Conservation (phyloP, 1,140 invertebrate genomes). For the Meloidogyne floridensis region DNA sequence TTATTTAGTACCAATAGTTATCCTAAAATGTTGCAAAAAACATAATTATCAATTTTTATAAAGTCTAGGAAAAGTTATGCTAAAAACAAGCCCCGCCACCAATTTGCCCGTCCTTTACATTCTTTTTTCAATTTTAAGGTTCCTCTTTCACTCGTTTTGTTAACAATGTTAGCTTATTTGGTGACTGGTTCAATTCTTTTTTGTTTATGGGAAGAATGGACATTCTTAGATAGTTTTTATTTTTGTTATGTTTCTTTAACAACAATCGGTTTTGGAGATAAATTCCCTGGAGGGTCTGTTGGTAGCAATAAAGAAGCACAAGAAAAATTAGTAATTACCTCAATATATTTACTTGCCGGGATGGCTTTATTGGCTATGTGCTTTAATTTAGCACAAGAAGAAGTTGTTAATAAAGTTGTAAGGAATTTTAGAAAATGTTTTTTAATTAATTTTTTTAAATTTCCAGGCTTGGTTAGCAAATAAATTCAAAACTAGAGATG, state of each 20-base stretch:
- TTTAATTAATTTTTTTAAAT: constrained; percentile 23
- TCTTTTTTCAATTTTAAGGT: background rate
- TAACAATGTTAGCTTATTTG: constrained; percentile 85
- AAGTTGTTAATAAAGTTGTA: constrained; percentile 21
- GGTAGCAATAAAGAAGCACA: constrained; percentile 70
- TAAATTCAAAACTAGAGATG: constrained; percentile 56
- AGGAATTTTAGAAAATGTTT: background rate
- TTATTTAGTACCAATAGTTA: too few species aligned
- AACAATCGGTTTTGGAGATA: constrained; percentile 80
- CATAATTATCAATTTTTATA: too few species aligned
- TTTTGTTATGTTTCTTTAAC: constrained; percentile 85
- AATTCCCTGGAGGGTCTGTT: constrained; percentile 82
- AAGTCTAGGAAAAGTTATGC: too few species aligned
- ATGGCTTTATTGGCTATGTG: constrained; percentile 99
- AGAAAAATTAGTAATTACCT: constrained; percentile 75
- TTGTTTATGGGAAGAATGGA: constrained; percentile 80
- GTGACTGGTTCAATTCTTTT: constrained; percentile 87
- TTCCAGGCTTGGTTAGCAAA: constrained; percentile 60
- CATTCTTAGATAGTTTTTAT: constrained; percentile 85
- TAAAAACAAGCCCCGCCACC: too few species aligned
- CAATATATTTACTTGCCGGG: constrained; percentile 85
- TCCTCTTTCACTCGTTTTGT: constrained; percentile 83
- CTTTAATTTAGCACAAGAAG: constrained; percentile 78
- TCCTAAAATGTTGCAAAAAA: too few species aligned
- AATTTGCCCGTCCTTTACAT: too few species aligned